phyloP scores from a whole-genome alignment of 2,113 vertebrate species.

The Podarcis cretensis region DNA sequence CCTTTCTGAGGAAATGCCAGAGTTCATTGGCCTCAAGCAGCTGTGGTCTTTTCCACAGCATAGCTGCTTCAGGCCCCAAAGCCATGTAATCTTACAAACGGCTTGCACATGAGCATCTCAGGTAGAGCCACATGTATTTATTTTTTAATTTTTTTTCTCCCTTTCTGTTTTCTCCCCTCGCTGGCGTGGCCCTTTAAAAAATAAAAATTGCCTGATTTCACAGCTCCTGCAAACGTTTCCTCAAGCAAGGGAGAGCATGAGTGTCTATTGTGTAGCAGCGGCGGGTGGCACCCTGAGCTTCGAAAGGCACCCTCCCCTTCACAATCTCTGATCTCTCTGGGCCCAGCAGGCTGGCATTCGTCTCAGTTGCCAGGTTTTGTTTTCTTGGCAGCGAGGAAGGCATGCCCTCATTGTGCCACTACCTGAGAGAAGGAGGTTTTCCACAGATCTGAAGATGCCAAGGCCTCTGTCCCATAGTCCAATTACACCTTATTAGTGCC shows the following conservation, averaged over 20 bases:
- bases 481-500: conserved; percentile 50
- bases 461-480: conserved; percentile 45
- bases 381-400: conserved; percentile 39
- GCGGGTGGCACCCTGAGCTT: background rate
- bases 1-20: no score
- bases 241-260: background rate
- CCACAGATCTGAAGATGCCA: conserved; percentile 25
- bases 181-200: no score
- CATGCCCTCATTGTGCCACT: background rate
- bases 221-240: background rate
- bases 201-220: background rate
- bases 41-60: no score
- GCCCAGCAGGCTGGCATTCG: background rate
- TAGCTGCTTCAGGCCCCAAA: background rate
- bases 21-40: no score
- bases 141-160: background rate
- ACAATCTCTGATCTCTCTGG: background rate
- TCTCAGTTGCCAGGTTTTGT: conserved; percentile 24
- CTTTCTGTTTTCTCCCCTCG: background rate
- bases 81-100: background rate
- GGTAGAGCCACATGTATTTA: background rate
- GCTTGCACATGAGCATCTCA: background rate
- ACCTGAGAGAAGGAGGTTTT: conserved; percentile 36
- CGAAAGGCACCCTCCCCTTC: background rate
- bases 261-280: background rate